Percentiles rank a stretch among this genome's conserved stretches.
These are phyloP conservation scores for Epinotia ramella DNA, from an alignment of 2,888 invertebrate genomes.

Conservation along the genomic window DNA sequence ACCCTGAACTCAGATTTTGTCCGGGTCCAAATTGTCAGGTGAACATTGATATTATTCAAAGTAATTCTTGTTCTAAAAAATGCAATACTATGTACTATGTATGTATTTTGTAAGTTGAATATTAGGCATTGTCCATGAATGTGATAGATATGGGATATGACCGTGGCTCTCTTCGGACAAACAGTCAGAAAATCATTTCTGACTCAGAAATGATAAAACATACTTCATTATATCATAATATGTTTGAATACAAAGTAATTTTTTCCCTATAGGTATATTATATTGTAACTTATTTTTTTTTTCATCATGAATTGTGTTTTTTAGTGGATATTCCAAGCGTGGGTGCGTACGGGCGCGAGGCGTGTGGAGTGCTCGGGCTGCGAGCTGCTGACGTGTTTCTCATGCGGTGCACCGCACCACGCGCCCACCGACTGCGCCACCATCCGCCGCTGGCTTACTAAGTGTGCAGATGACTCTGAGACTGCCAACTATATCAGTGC, in stretches of 20 bases:
- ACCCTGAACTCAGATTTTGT: slow-evolving; percentile 96
- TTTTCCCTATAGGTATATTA: no score
- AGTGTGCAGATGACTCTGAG: slow-evolving; percentile 99
- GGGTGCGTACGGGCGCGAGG: slow-evolving; percentile 89
- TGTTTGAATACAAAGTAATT: no score
- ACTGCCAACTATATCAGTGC: slow-evolving; percentile 99
- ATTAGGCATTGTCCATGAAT: neutral
- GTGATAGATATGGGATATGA: neutral
- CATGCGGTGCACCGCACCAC: slow-evolving; percentile 98
- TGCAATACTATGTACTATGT: neutral
- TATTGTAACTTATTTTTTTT: no score
- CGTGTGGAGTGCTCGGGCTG: slow-evolving; percentile 95
- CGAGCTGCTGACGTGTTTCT: slow-evolving; percentile 96
- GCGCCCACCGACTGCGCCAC: slow-evolving; percentile 98
- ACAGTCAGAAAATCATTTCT: no score
- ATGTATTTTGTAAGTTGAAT: neutral
- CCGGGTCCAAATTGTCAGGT: slow-evolving; percentile 98
- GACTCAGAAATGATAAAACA: no score
- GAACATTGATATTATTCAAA: slow-evolving; percentile 32
- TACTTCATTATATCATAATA: no score
- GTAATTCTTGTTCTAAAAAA: neutral
- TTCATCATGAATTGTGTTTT: slow-evolving; percentile 31
- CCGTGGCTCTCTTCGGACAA: neutral
- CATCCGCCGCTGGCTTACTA: slow-evolving; percentile 99
- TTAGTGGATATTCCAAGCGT: slow-evolving; percentile 92